Base-by-base conservation (phyloP, 1,140 invertebrate genomes). In the Caenorhabditis latens region DNA sequence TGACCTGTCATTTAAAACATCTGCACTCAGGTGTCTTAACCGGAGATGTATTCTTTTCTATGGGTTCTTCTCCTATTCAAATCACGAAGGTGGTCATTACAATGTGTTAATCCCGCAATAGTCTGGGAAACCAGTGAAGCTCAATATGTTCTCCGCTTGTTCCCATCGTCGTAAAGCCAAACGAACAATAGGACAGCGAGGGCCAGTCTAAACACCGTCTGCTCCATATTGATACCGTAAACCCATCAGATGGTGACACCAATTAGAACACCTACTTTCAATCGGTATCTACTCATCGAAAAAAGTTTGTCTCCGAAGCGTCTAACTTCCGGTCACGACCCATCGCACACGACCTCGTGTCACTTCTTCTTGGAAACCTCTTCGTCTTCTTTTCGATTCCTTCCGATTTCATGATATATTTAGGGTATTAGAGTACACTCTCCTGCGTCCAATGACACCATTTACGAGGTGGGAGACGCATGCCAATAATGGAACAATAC, bases 311-410 rank as follows among this genome's bases (percentile, higher is more conserved):
- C 71, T 79, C 71, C 71, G 71, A 79, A 79, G 71, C 71, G 71
- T 79, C 71, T 79, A 48, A 79, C 71, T 79, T 79, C 71, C 71
- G 71, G 71, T 79, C 71, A 79, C 71, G 71, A 79, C 71, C 71
- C 71, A 79, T 79, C 71, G 71, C 71, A 79, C 71, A 79, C 71
- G 71, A 79, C 71, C 71, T 79, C 71, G 71, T 79, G 71, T 79
- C 46, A 79, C 71, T 79, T 79, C 71, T 79, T 79, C 71, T 79
- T 32, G 61, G 61, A 63, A 63, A 32, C 61, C 61, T 63, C 57
- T 53, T 32, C 50, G 16, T 16, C 61, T 63, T 63, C 61, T 63
- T 63, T 32, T 63, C 61, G 21, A 32, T 63, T 63, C 46, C 46
- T 48, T 50, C 46, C 71, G 65, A 71, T 79, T 79, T n/a, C 71